Percentiles rank a stretch among this genome's conserved stretches.
Conservation (phyloP, 2,797 vertebrate genomes). For the Lagocephalus sceleratus region DNA sequence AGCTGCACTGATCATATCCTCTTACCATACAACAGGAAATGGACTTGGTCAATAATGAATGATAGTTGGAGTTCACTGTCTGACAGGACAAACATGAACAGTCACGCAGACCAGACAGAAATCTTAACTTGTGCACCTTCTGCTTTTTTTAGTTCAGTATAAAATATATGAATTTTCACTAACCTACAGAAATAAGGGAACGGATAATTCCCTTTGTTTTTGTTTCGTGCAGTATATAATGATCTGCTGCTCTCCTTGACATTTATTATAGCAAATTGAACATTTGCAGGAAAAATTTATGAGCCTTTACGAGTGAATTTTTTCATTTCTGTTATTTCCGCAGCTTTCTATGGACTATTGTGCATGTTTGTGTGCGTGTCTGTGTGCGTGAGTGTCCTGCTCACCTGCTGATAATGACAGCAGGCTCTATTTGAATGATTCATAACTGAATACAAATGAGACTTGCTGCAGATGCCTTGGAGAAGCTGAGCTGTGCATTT, state of each 20-base stretch:
- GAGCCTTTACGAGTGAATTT: too few relatives aligned
- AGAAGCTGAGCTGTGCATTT: conserved; percentile 58
- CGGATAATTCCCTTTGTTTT: neutral
- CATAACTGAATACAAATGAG: conserved; percentile 70
- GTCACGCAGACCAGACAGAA: conserved; percentile 47
- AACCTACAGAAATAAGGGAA: too few relatives aligned
- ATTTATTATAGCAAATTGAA: neutral
- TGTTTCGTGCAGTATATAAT: neutral
- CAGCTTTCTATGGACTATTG: conserved; percentile 15
- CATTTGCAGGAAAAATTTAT: too few relatives aligned
- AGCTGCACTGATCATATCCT: too few relatives aligned
- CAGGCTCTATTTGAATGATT: conserved; percentile 67
- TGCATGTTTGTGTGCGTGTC: conserved; percentile 1
- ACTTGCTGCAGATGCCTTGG: conserved; percentile 59
- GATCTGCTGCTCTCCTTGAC: neutral
- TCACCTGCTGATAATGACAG: conserved; percentile 58
- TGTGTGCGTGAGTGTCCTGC: conserved; percentile 13
- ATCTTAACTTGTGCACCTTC: conserved; percentile 30
- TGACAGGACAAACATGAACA: conserved; percentile 45
- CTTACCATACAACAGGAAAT: conserved; percentile 16
- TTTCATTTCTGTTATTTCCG: conserved; percentile 6
- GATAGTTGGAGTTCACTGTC: conserved; percentile 6
- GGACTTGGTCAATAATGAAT: conserved; percentile 40
- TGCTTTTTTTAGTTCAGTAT: neutral
- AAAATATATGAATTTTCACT: too few relatives aligned